A percentile compares a stretch with the other conserved stretches of the same genome.
Conservation (phyloP, 2,113 vertebrate species). For the Phaethornis superciliosus region DNA sequence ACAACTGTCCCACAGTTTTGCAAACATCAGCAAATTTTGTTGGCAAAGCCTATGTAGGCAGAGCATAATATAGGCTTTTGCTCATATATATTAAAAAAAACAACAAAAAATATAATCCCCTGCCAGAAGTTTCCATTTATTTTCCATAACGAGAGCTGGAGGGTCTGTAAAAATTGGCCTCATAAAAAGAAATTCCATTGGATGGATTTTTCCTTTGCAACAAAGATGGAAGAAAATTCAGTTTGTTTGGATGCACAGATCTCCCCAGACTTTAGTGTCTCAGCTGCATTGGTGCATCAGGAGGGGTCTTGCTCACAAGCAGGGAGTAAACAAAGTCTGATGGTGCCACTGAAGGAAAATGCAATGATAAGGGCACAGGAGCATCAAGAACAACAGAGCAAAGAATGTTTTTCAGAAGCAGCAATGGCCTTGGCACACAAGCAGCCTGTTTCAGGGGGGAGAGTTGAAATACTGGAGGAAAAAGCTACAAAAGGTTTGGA, state of each 20-base stretch:
- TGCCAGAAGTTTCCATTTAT: constrained; percentile 52
- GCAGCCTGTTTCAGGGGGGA: background rate
- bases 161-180: constrained; percentile 51
- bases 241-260: background rate
- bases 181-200: constrained; percentile 2
- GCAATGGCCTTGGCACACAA: no score
- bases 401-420: background rate
- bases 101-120: background rate
- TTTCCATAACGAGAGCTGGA: constrained; percentile 53
- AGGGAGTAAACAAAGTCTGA: fast-evolving
- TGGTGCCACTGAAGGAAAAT: fast-evolving
- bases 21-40: constrained; percentile 47
- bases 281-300: background rate
- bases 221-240: constrained; percentile 2
- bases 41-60: constrained; percentile 20
- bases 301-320: background rate
- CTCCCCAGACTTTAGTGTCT: background rate
- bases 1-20: constrained; percentile 47
- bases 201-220: constrained; percentile 17
- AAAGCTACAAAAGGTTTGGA: background rate
- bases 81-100: background rate
- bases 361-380: fast-evolving
- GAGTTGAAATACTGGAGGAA: background rate
- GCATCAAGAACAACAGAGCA: background rate
- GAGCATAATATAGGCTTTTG: background rate